Conservation (phyloP, 2,113 vertebrate species). For the Hirundichthys speculiger region DNA sequence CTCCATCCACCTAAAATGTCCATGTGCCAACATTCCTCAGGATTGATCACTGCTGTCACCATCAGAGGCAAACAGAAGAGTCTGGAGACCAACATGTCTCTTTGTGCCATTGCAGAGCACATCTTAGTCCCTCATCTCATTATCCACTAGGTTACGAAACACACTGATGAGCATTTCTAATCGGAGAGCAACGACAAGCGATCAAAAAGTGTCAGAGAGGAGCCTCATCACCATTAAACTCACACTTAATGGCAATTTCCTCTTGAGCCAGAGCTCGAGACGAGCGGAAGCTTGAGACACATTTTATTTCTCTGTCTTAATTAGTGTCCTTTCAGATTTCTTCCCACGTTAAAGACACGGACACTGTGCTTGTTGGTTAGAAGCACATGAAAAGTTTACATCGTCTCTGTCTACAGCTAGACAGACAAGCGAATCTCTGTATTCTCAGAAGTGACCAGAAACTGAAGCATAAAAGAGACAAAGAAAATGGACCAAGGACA, state of each 20-base stretch:
- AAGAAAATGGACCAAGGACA: constrained; percentile 27
- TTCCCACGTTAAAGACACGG: constrained; percentile 8
- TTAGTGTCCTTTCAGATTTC: constrained; percentile 1
- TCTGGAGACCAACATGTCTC: constrained; percentile 27
- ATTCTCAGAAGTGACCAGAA: constrained; percentile 19
- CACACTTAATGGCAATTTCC: constrained; percentile 6
- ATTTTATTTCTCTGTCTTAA: constrained; percentile 15
- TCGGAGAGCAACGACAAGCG: constrained; percentile 36
- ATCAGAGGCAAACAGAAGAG: constrained; percentile 10
- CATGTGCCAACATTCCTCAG: constrained; percentile 43
- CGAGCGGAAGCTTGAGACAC: constrained; percentile 6
- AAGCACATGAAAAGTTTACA: constrained; percentile 5
- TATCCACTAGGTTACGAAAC: constrained; percentile 51
- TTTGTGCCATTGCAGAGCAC: constrained; percentile 43
- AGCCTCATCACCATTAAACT: constrained; percentile 24
- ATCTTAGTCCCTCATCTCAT: constrained; percentile 52
- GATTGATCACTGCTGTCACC: constrained; percentile 18
- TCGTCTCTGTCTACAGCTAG: constrained; percentile 20
- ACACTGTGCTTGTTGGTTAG: constrained; percentile 12
- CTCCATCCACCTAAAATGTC: constrained; percentile 41
- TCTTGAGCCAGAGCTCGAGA: constrained; percentile 13
- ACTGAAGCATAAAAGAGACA: constrained; percentile 20
- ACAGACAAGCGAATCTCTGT: constrained; percentile 8
- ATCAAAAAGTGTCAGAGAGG: constrained; percentile 18
- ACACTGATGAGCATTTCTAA: constrained; percentile 51